phyloP scores from a whole-genome alignment of 2,888 invertebrate genomes.

The Drosophila putrida region DNA sequence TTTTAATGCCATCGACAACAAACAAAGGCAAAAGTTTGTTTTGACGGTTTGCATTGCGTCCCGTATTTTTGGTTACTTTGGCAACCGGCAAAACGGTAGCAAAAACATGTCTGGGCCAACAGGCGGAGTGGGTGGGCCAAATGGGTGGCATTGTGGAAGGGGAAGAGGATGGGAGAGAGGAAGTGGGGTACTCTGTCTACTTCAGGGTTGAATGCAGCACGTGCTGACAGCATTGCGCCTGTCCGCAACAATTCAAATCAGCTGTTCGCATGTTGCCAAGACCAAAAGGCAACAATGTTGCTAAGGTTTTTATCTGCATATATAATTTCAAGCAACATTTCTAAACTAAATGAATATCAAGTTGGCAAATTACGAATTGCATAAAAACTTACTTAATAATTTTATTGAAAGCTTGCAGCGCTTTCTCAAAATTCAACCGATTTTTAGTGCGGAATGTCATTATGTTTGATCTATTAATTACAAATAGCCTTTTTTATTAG shows the following conservation, averaged over 20 bases:
- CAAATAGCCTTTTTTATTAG: no score
- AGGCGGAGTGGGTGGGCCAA: not conserved
- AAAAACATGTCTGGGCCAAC: constrained; percentile 64
- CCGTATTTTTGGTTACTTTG: constrained; percentile 59
- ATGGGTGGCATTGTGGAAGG: constrained; percentile 5
- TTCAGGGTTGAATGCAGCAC: constrained; percentile 63
- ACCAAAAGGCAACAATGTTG: constrained; percentile 24
- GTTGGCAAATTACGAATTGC: not conserved
- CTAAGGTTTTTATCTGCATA: not conserved
- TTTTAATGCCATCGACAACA: constrained; percentile 31
- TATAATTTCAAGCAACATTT: not conserved
- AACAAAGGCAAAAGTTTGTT: constrained; percentile 69
- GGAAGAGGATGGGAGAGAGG: not conserved
- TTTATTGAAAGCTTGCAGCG: not conserved
- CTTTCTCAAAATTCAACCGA: not conserved
- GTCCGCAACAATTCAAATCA: constrained; percentile 52
- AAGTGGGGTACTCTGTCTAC: constrained; percentile 4
- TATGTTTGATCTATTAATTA: not conserved
- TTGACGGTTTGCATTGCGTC: constrained; percentile 60
- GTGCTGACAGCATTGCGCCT: constrained; percentile 65
- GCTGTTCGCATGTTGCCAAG: constrained; percentile 51
- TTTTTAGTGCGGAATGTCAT: not conserved
- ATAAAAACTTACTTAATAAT: no score
- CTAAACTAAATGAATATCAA: not conserved
- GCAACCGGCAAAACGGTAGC: constrained; percentile 68